A percentile compares a stretch with the other conserved stretches of the same genome.
These are phyloP conservation scores for Danio choprae DNA, from an alignment of 2,797 vertebrate genomes.

Conservation along the genomic window DNA sequence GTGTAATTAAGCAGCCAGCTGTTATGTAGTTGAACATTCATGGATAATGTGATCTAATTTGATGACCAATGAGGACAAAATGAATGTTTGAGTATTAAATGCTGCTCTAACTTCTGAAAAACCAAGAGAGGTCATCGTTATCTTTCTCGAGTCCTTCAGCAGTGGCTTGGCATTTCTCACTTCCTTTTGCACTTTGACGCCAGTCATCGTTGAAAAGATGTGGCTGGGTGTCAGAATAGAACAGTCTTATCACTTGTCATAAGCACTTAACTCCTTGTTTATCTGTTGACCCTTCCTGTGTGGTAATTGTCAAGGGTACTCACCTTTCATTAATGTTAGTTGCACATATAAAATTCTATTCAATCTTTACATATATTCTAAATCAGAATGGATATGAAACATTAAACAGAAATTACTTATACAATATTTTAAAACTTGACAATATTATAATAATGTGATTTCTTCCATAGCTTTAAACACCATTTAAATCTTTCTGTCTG, in stretches of 20 bases:
- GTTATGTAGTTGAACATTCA: neutral
- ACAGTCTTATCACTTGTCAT: conserved; percentile 76
- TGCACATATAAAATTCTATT: neutral
- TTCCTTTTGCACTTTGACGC: conserved; percentile 68
- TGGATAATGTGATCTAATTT: neutral
- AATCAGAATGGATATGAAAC: neutral
- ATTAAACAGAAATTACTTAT: no score
- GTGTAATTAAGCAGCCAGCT: conserved; percentile 6
- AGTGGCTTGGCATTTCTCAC: conserved; percentile 68
- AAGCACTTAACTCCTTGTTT: conserved; percentile 70
- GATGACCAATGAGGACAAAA: neutral
- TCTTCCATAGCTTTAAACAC: neutral
- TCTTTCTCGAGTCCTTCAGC: conserved; percentile 66
- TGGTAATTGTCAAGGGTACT: conserved; percentile 53
- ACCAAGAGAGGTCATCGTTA: conserved; percentile 54
- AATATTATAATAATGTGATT: neutral
- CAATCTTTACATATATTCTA: neutral
- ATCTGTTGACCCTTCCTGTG: conserved; percentile 73
- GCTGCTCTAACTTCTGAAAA: conserved; percentile 21
- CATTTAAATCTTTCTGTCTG: conserved; percentile 1
- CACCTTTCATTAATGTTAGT: conserved; percentile 23
- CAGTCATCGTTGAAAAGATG: conserved; percentile 62
- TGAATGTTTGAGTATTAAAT: conserved; percentile 7
- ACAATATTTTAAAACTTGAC: neutral
- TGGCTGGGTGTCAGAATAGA: conserved; percentile 69